Percentiles rank a stretch among this genome's conserved stretches.
Evolutionary conservation across 2,797 vertebrate species (phyloP).

Genomic region (Urophycis tenuis): DNA sequence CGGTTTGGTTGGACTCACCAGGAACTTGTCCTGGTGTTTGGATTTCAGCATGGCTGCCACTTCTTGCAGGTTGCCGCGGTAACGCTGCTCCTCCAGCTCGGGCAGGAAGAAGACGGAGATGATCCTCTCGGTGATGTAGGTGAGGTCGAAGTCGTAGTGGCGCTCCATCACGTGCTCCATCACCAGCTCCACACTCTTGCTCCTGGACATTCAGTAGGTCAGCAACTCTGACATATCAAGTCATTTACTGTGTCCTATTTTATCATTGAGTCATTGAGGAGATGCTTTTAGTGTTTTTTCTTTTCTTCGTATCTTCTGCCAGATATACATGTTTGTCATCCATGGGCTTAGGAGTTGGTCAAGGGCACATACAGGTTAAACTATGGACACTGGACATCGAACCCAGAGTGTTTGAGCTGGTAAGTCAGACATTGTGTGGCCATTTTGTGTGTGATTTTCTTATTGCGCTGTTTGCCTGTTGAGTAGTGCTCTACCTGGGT

Average conservation of each 20-base stretch:
- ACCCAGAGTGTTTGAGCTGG: too few species aligned
- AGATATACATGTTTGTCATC: too few species aligned
- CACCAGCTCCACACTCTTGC: constrained; percentile 77
- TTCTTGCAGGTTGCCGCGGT: constrained; percentile 79
- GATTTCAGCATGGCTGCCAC: constrained; percentile 87
- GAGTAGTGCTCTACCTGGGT: constrained; percentile 63
- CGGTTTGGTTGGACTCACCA: constrained; percentile 67
- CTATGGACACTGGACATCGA: too few species aligned
- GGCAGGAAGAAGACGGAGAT: constrained; percentile 85
- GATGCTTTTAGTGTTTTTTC: background rate
- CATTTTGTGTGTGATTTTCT: background rate
- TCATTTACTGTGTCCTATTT: background rate
- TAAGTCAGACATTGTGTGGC: too few species aligned
- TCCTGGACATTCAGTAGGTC: constrained; percentile 52
- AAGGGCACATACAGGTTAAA: too few species aligned
- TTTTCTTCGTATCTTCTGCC: background rate
- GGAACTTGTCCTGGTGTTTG: constrained; percentile 87
- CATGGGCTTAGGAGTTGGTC: too few species aligned
- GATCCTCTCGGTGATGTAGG: constrained; percentile 91
- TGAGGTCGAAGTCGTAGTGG: constrained; percentile 85
- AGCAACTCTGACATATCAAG: constrained; percentile 3
- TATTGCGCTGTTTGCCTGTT: background rate
- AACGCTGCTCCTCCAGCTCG: constrained; percentile 78
- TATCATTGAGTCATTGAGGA: too few species aligned
- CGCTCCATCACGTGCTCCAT: constrained; percentile 85